These are phyloP conservation scores for Pseudomyrmex gracilis DNA, from an alignment of 1,140 invertebrate genomes.

Conservation along the genomic window DNA sequence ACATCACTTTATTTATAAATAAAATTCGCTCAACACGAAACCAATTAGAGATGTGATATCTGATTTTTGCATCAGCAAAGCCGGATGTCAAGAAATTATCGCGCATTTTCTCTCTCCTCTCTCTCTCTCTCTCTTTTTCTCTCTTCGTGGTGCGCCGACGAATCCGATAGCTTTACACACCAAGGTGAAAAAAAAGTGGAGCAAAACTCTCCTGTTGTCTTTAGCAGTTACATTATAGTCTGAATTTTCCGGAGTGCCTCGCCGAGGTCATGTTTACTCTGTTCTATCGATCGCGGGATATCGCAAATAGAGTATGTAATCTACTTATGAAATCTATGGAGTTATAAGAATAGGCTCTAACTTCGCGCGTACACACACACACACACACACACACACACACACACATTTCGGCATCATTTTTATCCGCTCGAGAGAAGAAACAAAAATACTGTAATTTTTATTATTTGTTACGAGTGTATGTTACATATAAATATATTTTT, in stretches of 20 bases:
- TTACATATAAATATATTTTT: no score
- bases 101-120: not conserved
- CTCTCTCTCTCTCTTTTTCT: no score
- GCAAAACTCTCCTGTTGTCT: constrained; percentile 24
- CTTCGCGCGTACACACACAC: no score
- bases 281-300: constrained; percentile 39
- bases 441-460: not conserved
- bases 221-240: constrained; percentile 37
- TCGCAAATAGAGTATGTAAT: constrained; percentile 51
- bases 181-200: constrained; percentile 17
- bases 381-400: no score
- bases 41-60: constrained; percentile 33
- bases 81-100: constrained; percentile 36
- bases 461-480: no score
- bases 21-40: constrained; percentile 31
- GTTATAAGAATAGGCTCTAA: constrained; percentile 13
- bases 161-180: constrained; percentile 21
- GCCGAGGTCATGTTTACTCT: constrained; percentile 54
- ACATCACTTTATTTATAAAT: constrained; percentile 24
- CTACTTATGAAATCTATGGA: constrained; percentile 53
- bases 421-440: not conserved
- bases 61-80: constrained; percentile 10
- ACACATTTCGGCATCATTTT: not conserved
- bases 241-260: constrained; percentile 18
- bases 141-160: no score